These are phyloP conservation scores for Papilio dardanus DNA, from an alignment of 1,140 invertebrate species.

Conservation along the genomic window DNA sequence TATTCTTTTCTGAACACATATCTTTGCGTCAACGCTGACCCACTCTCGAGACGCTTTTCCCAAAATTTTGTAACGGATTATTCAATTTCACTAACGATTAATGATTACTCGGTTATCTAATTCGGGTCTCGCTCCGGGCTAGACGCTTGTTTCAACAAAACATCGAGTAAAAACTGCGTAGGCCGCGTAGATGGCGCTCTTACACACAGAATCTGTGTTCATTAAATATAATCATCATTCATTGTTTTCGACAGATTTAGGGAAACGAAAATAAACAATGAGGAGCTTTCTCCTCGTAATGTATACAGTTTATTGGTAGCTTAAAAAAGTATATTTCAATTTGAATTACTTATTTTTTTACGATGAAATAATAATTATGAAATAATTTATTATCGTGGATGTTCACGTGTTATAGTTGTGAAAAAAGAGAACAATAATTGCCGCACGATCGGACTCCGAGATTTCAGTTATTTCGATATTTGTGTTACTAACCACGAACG, in stretches of 20 bases:
- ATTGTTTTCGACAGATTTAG: slow-evolving; percentile 37
- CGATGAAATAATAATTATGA: slow-evolving; percentile 22
- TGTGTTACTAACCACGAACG: no score
- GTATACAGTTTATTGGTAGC: slow-evolving; percentile 29
- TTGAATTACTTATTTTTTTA: slow-evolving; percentile 1
- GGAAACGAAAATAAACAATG: slow-evolving; percentile 29
- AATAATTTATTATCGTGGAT: slow-evolving; percentile 16
- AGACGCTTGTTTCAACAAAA: slow-evolving; percentile 39
- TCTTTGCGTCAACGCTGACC: slow-evolving; percentile 56
- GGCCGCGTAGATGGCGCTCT: slow-evolving; percentile 12
- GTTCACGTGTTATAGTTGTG: not conserved
- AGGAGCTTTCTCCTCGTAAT: slow-evolving; percentile 30
- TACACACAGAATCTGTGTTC: not conserved
- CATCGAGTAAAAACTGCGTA: slow-evolving; percentile 23
- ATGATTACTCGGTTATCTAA: slow-evolving; percentile 52
- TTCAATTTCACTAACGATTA: slow-evolving; percentile 60
- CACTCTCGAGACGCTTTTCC: slow-evolving; percentile 49
- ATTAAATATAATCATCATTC: slow-evolving; percentile 26
- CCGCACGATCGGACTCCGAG: not conserved
- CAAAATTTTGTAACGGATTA: slow-evolving; percentile 59
- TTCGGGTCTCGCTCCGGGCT: slow-evolving; percentile 33
- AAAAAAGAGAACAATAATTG: not conserved
- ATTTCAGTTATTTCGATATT: not conserved
- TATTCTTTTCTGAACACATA: slow-evolving; percentile 57
- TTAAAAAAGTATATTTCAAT: slow-evolving; percentile 11